Evolutionary conservation across 2,113 vertebrate species (phyloP), one percentile per base, ranked within the genome.

Genomic region (Neolamprologus hecqui): DNA sequence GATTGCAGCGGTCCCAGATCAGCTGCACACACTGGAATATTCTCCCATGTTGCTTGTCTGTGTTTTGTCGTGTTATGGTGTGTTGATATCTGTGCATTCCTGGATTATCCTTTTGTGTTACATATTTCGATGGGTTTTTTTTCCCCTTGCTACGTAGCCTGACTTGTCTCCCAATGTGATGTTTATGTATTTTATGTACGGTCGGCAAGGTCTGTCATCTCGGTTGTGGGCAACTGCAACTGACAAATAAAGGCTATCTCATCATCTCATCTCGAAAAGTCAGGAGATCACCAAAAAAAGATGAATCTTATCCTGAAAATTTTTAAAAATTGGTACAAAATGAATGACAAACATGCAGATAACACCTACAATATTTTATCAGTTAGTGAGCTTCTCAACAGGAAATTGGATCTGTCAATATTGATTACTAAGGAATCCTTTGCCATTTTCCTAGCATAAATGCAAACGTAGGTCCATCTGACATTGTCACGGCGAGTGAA

Each of bases 61-160:
- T 57, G 54, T 57, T 57, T 57, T 26, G 2, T 57, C 7, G 21
- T 57, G 54, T 26, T 26, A 2, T 57, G 12, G 54, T 57, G 23
- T 57, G 54, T 14, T 57, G 12, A 26, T 57, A 57, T 57, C 23
- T 26, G 54, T 57, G 54, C 23, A 57, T 57, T 57, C 6, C 23
- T 57, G 54, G 6, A 26, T 57, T 26, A 57, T 57, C 54, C 54
- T 57, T 26, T 57, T 26, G 4, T 57, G 54, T 57, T 57, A 8
- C 54, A 57, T 23, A 57, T 57, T 57, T 57, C 1, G 0, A 57
- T 57, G 54, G 28, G 28, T 28, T 55, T 53, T 51, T 23, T 57
- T n/a, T 3, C 0, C 3, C 21, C 54, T 8, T 8, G 54, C 21
- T 55, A 55, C 6, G 0, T 57, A 14, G 54, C 54, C 21, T 57